Evolutionary conservation across 2,888 invertebrate species (phyloP).

Genomic region (Acleris literana): DNA sequence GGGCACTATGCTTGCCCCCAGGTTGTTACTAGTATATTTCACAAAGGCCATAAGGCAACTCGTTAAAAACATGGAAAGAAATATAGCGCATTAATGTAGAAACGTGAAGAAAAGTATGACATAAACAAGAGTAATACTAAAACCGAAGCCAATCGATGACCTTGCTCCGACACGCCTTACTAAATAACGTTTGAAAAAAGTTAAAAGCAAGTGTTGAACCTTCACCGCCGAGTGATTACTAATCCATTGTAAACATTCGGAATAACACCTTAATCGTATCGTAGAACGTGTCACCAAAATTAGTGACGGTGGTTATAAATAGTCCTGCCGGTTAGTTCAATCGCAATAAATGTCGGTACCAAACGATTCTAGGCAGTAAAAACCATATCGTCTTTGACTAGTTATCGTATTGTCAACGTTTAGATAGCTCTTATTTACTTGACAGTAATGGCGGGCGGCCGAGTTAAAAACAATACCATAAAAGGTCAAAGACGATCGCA

Average conservation of each 20-base stretch:
- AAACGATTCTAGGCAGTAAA: too few relatives aligned
- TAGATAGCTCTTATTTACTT: too few relatives aligned
- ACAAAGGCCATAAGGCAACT: too few relatives aligned
- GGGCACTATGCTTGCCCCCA: too few relatives aligned
- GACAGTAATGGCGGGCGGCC: too few relatives aligned
- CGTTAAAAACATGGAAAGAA: background rate
- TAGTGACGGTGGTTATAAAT: conserved; percentile 7
- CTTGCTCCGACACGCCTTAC: conserved; percentile 54
- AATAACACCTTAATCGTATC: conserved; percentile 12
- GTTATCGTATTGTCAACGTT: too few relatives aligned
- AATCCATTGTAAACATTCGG: conserved; percentile 24
- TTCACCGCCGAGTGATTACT: conserved; percentile 52
- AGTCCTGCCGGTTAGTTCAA: too few relatives aligned
- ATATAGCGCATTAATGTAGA: background rate
- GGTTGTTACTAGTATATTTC: too few relatives aligned
- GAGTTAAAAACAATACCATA: too few relatives aligned
- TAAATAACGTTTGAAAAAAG: conserved; percentile 43
- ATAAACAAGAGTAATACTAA: conserved; percentile 39
- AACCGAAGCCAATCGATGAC: conserved; percentile 56
- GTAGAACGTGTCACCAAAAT: conserved; percentile 8
- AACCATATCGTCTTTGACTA: too few relatives aligned
- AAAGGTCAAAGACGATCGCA: too few relatives aligned
- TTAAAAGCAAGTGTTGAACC: conserved; percentile 55
- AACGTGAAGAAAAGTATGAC: conserved; percentile 14
- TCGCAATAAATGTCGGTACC: too few relatives aligned